phyloP scores from a whole-genome alignment of 2,113 vertebrate species.

The Tupaia chinensis region DNA sequence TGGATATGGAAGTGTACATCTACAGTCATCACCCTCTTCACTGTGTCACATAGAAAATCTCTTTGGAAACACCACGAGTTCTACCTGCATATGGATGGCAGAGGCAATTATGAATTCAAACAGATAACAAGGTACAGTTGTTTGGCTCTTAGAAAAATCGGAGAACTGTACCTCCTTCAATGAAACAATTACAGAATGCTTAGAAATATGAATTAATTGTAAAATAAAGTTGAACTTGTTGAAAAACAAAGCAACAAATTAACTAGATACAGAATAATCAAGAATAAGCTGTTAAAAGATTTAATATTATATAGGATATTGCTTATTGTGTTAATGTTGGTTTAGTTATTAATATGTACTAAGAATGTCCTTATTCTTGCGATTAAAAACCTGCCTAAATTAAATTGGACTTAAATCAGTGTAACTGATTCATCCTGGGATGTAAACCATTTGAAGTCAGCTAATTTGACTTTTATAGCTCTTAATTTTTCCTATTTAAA shows the following conservation, averaged over 20 bases:
- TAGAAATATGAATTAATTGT: slow-evolving; percentile 79
- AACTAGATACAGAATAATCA: slow-evolving; percentile 82
- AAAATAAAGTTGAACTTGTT: slow-evolving; percentile 83
- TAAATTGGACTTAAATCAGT: slow-evolving; percentile 91
- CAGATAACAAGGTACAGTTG: slow-evolving; percentile 96
- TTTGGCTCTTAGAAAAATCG: slow-evolving; percentile 93
- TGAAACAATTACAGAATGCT: slow-evolving; percentile 75
- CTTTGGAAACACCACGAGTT: slow-evolving; percentile 84
- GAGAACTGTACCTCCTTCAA: slow-evolving; percentile 63
- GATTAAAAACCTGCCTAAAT: slow-evolving; percentile 92
- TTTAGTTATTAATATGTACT: slow-evolving; percentile 93
- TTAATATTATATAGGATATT: slow-evolving; percentile 89
- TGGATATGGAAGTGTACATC: too few species aligned
- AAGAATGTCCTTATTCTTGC: slow-evolving; percentile 92
- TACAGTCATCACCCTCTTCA: too few species aligned
- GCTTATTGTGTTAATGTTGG: slow-evolving; percentile 92
- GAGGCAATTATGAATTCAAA: slow-evolving; percentile 98
- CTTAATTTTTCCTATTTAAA: slow-evolving; percentile 86
- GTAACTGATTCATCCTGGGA: slow-evolving; percentile 90
- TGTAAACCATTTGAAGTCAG: slow-evolving; percentile 89
- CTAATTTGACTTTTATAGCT: slow-evolving; percentile 88
- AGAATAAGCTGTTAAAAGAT: slow-evolving; percentile 84
- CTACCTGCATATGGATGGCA: slow-evolving; percentile 98
- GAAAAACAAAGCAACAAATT: slow-evolving; percentile 74
- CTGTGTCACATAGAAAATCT: too few species aligned